A percentile compares a stretch with the other conserved stretches of the same genome.
phyloP scores from a whole-genome alignment of 2,797 vertebrate genomes.

The Erpetoichthys calabaricus region DNA sequence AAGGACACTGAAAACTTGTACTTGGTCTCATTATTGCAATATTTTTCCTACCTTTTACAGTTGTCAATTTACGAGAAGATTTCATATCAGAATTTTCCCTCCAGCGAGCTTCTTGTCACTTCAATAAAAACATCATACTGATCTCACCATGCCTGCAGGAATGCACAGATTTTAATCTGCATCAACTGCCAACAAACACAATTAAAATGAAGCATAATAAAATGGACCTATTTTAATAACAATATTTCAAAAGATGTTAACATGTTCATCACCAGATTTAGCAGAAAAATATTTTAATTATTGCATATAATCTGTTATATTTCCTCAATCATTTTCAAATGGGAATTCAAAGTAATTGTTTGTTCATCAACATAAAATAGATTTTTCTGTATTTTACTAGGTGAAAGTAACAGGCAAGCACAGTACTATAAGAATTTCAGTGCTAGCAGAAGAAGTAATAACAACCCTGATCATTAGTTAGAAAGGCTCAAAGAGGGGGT shows the following conservation, averaged over 20 bases:
- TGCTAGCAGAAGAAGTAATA: no score
- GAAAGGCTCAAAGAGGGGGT: no score
- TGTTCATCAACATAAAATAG: neutral
- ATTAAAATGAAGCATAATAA: conserved; percentile 33
- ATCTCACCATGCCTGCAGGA: conserved; percentile 43
- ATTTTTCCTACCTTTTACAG: conserved; percentile 61
- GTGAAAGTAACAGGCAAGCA: no score
- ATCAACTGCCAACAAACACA: conserved; percentile 28
- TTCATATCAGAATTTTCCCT: conserved; percentile 35
- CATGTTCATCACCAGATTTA: conserved; percentile 8
- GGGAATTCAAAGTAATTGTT: conserved; percentile 6
- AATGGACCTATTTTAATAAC: conserved; percentile 8
- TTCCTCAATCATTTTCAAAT: conserved; percentile 6
- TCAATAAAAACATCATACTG: conserved; percentile 43
- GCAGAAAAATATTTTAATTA: conserved; percentile 5
- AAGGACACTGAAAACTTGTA: conserved; percentile 45
- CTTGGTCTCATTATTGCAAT: conserved; percentile 64
- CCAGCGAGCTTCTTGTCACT: conserved; percentile 47
- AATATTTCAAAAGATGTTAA: conserved; percentile 11
- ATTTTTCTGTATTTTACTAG: no score
- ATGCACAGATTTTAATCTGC: conserved; percentile 40
- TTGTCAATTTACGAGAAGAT: conserved; percentile 52
- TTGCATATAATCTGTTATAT: conserved; percentile 8
- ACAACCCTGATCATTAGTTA: no score
- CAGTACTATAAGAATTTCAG: no score